Percentiles rank a stretch among this genome's conserved stretches.
Evolutionary conservation across 2,797 vertebrate species (phyloP).

Genomic region (Helicolenus hilgendorfi): DNA sequence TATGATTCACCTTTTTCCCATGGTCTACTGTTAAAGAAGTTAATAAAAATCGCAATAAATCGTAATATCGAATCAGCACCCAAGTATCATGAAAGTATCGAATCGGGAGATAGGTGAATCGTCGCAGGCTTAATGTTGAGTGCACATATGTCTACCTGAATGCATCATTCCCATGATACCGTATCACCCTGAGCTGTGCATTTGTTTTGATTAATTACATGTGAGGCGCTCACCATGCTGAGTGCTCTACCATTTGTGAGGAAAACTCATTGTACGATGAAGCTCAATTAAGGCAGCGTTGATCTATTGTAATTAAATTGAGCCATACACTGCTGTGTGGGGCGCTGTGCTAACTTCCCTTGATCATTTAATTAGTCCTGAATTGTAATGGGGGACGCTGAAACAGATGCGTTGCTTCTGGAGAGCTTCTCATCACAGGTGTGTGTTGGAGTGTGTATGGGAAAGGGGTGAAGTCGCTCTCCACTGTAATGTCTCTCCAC

Average conservation of each 20-base stretch:
- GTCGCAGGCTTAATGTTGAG: background rate
- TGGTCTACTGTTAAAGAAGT: no score
- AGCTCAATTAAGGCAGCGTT: conserved; percentile 71
- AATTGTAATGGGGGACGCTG: conserved; percentile 47
- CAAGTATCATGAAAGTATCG: no score
- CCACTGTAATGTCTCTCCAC: conserved; percentile 26
- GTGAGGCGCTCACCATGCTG: conserved; percentile 13
- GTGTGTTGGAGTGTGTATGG: conserved; percentile 16
- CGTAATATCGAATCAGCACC: no score
- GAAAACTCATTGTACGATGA: conserved; percentile 30
- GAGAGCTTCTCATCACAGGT: conserved; percentile 49
- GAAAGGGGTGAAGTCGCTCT: conserved; percentile 32
- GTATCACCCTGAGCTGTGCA: conserved; percentile 29
- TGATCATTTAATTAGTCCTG: conserved; percentile 78
- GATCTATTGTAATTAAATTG: conserved; percentile 78
- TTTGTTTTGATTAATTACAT: conserved; percentile 73
- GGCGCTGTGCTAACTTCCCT: conserved; percentile 60
- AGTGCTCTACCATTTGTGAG: conserved; percentile 28
- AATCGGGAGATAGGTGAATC: no score
- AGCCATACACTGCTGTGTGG: conserved; percentile 56
- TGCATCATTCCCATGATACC: conserved; percentile 23
- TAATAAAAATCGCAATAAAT: no score
- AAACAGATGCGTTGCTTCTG: conserved; percentile 68
- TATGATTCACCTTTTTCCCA: no score
- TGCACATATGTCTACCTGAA: conserved; percentile 40